Evolutionary conservation across 2,797 vertebrate genomes (phyloP).

Genomic region (Rhinichthys osculus): DNA sequence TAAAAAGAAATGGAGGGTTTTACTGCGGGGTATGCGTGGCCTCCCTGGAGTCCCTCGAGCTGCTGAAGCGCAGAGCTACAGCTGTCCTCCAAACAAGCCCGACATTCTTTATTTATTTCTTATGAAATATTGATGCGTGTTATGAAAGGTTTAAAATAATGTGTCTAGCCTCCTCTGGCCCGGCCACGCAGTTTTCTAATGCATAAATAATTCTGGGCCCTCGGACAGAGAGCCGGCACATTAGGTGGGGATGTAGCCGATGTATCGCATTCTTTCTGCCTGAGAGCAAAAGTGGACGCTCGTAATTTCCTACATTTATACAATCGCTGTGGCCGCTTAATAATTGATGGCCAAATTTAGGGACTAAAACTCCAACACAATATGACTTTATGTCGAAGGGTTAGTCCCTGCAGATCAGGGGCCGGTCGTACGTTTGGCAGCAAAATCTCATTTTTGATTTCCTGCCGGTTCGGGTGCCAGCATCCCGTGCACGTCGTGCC

Average conservation of each 20-base stretch:
- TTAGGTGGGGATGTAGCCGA: slow-evolving; percentile 87
- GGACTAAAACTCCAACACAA: slow-evolving; percentile 98
- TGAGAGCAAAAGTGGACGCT: slow-evolving; percentile 97
- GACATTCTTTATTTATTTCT: slow-evolving; percentile 99
- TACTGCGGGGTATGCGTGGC: slow-evolving; percentile 91
- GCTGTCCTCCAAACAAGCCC: slow-evolving; percentile 99
- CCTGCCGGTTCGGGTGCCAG: slow-evolving; percentile 72
- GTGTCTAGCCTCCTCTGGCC: slow-evolving; percentile 89
- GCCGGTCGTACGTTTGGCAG: slow-evolving; percentile 82
- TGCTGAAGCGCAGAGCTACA: slow-evolving; percentile 95
- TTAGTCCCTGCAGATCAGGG: slow-evolving; percentile 96
- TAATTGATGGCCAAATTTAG: slow-evolving; percentile 99
- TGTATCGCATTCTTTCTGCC: slow-evolving; percentile 99
- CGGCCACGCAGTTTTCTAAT: slow-evolving; percentile 93
- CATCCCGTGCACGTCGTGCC: slow-evolving; percentile 62
- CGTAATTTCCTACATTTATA: slow-evolving; percentile 99
- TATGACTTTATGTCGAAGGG: slow-evolving; percentile 99
- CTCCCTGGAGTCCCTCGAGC: slow-evolving; percentile 90
- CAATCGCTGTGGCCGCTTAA: slow-evolving; percentile 93
- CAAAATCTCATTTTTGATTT: slow-evolving; percentile 60
- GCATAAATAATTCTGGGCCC: slow-evolving; percentile 97
- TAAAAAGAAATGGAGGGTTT: slow-evolving; percentile 99
- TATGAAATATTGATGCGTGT: slow-evolving; percentile 99
- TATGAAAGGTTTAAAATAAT: slow-evolving; percentile 99
- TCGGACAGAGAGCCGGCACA: slow-evolving; percentile 87